Percentiles rank a stretch among this genome's conserved stretches.
Conservation (phyloP, 2,113 vertebrate species). For the Paradisaea rubra region DNA sequence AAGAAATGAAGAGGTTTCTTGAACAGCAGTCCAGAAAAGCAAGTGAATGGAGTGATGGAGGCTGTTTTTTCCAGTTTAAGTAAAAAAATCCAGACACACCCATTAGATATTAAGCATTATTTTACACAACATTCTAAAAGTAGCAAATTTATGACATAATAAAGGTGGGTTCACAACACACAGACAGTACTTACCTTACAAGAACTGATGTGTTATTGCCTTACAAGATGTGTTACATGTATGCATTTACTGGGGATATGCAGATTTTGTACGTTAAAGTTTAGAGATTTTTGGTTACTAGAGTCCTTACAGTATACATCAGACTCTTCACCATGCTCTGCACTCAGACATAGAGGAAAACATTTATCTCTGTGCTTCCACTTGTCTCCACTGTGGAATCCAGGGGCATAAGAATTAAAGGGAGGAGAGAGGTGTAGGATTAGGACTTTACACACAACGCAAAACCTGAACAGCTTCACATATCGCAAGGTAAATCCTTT, state of each 20-base stretch:
- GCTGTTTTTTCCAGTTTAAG: not conserved
- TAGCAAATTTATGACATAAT: not conserved
- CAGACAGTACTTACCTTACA: constrained; percentile 27
- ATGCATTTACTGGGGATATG: not conserved
- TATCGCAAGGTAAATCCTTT: not conserved
- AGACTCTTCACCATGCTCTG: not conserved
- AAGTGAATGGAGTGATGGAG: not conserved
- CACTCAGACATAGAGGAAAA: not conserved
- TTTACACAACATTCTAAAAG: not conserved
- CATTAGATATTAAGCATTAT: not conserved
- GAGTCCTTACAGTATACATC: not conserved
- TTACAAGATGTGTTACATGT: not conserved
- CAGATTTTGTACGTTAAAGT: not conserved
- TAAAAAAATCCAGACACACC: not conserved
- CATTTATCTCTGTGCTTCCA: not conserved
- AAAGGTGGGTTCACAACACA: not conserved
- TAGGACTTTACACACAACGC: not conserved
- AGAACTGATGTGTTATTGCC: not conserved
- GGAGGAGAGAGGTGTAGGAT: not conserved
- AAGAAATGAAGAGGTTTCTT: not conserved
- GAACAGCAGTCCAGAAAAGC: not conserved
- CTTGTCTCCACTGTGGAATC: not conserved
- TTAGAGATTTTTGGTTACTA: not conserved
- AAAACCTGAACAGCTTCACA: not conserved
- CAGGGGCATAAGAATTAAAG: not conserved